Conservation (phyloP, 2,113 vertebrate species). For the Cebus imitator region DNA sequence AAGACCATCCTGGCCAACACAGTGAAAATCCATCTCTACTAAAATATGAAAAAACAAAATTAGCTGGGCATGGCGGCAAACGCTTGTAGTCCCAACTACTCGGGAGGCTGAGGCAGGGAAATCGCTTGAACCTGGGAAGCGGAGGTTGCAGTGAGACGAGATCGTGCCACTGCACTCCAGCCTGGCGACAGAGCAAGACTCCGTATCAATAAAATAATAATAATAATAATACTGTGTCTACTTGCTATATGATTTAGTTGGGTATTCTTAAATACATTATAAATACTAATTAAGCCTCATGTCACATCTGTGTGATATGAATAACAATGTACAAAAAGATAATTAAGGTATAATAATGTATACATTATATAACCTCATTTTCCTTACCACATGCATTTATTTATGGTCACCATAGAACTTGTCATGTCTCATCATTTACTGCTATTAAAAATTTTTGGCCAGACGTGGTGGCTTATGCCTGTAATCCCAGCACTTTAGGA, state of each 20-base stretch:
- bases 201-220: constrained; percentile 27
- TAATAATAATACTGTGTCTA: not conserved
- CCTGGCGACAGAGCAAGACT: too few species aligned
- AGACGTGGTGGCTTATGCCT: too few species aligned
- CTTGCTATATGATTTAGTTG: not conserved
- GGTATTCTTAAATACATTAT: not conserved
- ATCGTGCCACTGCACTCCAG: too few species aligned
- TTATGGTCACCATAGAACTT: not conserved
- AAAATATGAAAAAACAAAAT: too few species aligned
- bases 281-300: not conserved
- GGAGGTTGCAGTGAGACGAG: too few species aligned
- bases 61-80: too few species aligned
- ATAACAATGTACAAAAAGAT: not conserved
- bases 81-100: too few species aligned
- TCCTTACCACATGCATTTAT: not conserved
- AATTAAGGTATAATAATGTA: not conserved
- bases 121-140: too few species aligned
- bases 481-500: too few species aligned
- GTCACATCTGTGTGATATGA: not conserved
- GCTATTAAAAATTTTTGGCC: not conserved
- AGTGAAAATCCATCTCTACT: too few species aligned
- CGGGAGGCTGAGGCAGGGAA: too few species aligned
- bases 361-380: not conserved
- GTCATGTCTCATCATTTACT: not conserved
- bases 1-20: too few species aligned